Evolutionary conservation across 2,888 invertebrate genomes (phyloP).

Genomic region (Drepana falcataria): DNA sequence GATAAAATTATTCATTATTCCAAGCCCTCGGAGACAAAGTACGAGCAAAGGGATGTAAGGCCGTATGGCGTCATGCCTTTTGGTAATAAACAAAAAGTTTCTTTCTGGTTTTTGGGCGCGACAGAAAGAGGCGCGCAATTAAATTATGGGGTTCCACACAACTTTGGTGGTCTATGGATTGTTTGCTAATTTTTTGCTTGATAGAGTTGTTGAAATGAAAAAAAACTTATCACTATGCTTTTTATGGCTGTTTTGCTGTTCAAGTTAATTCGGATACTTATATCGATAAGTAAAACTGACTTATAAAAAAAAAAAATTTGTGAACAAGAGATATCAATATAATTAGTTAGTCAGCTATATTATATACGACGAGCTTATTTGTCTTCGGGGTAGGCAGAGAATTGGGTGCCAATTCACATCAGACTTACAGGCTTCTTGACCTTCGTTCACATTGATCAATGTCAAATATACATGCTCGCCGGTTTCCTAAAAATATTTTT

Average conservation of each 20-base stretch:
- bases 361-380: too few species aligned
- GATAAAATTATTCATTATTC: slow-evolving; percentile 20
- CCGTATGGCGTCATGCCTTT: slow-evolving; percentile 3
- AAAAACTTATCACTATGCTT: neutral
- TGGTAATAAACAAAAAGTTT: slow-evolving; percentile 4
- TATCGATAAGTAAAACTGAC: too few species aligned
- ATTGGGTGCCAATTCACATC: too few species aligned
- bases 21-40: slow-evolving; percentile 2
- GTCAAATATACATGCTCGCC: too few species aligned
- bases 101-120: neutral
- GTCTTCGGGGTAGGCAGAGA: too few species aligned
- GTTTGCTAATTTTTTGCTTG: slow-evolving; percentile 1
- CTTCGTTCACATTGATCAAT: too few species aligned
- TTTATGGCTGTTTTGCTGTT: neutral
- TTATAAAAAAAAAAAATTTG: too few species aligned
- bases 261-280: too few species aligned
- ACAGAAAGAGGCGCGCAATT: neutral
- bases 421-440: too few species aligned
- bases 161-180: neutral
- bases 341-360: too few species aligned
- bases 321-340: too few species aligned
- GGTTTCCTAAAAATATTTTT: too few species aligned
- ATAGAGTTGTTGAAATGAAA: neutral
- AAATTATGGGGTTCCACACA: slow-evolving; percentile 1
- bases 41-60: slow-evolving; percentile 4